Evolutionary conservation across 2,888 invertebrate genomes (phyloP).

Genomic region (Chloroclystis v-ata): DNA sequence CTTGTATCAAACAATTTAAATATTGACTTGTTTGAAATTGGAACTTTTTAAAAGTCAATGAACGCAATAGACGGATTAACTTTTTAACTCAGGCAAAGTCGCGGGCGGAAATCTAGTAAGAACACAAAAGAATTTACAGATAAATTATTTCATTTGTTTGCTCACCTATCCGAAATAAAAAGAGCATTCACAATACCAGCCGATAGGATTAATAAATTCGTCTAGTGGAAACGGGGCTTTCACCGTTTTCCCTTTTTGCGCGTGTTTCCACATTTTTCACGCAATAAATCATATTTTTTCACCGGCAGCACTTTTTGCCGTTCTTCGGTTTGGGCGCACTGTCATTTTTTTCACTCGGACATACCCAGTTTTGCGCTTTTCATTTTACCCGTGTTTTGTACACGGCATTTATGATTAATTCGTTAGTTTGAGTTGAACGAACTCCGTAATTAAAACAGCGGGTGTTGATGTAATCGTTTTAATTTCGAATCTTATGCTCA

Average conservation of each 20-base stretch:
- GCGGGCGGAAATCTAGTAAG: no score
- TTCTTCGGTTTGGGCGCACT: constrained; percentile 73
- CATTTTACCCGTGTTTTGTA: constrained; percentile 66
- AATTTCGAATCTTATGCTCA: constrained; percentile 5
- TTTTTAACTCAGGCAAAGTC: no score
- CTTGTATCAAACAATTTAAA: no score
- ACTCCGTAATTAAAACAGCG: constrained; percentile 33
- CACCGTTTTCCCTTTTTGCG: constrained; percentile 70
- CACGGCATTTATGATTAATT: constrained; percentile 66
- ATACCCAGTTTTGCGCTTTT: constrained; percentile 66
- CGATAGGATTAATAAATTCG: constrained; percentile 76
- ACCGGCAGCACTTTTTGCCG: constrained; percentile 74
- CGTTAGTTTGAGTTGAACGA: constrained; percentile 46
- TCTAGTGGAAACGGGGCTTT: constrained; percentile 72
- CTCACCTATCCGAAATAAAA: constrained; percentile 21
- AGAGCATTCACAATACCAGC: constrained; percentile 43
- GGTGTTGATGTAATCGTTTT: constrained; percentile 20
- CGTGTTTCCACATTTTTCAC: constrained; percentile 78
- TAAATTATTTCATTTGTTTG: no score
- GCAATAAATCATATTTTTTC: constrained; percentile 78
- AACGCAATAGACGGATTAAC: no score
- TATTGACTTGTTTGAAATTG: no score
- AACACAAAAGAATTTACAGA: no score
- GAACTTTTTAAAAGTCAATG: no score
- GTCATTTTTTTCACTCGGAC: constrained; percentile 74